These are phyloP conservation scores for Alfaro cultratus DNA, from an alignment of 2,797 vertebrate genomes.

Conservation along the genomic window DNA sequence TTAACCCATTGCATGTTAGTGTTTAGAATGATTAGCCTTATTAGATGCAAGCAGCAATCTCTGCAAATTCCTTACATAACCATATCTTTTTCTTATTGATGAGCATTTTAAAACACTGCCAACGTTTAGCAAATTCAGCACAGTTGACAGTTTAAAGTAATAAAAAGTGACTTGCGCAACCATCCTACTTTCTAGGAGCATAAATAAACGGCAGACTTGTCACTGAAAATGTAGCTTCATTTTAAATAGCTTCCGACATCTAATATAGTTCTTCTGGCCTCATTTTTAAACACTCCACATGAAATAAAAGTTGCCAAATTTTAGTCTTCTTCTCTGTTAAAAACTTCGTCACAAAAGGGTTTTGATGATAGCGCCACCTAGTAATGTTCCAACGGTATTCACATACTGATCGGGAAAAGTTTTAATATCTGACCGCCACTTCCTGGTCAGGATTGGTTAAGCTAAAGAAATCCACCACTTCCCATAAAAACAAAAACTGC, in stretches of 20 bases:
- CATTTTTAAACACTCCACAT: not conserved
- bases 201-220: not conserved
- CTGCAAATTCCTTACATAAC: not conserved
- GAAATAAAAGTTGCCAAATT: not conserved
- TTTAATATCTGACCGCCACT: not conserved
- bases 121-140: not conserved
- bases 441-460: not conserved
- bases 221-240: not conserved
- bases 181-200: not conserved
- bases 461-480: not conserved
- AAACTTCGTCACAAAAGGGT: not conserved
- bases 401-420: not conserved
- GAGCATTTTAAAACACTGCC: not conserved
- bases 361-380: not conserved
- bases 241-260: not conserved
- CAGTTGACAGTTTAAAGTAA: not conserved
- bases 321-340: not conserved
- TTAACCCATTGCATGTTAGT: not conserved
- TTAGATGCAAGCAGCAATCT: not conserved
- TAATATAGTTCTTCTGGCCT: not conserved
- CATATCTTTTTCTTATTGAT: not conserved
- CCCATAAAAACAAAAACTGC: not conserved
- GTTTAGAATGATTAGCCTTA: not conserved
- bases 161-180: not conserved
- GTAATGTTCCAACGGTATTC: not conserved